Conservation (phyloP, 2,888 invertebrate genomes). For the Ischnus inquisitorius region DNA sequence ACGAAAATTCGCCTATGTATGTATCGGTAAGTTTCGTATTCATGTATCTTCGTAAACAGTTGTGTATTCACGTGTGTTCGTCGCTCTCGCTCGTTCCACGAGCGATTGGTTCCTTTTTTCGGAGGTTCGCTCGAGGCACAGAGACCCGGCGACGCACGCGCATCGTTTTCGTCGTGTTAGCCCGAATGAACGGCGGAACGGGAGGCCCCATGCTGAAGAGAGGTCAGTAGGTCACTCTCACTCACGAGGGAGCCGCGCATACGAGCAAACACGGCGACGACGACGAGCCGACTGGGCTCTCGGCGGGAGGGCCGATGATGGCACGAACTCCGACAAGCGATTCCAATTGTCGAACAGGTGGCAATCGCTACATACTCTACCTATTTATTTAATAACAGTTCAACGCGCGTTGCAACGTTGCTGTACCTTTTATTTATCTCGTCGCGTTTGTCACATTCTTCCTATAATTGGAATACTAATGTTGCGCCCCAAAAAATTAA, state of each 20-base stretch:
- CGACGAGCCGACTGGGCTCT: conserved; percentile 15
- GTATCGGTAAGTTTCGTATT: background rate
- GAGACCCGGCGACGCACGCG: conserved; percentile 30
- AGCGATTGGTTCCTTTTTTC: conserved; percentile 32
- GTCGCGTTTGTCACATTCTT: background rate
- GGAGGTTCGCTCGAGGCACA: conserved; percentile 11
- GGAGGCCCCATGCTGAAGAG: conserved; percentile 68
- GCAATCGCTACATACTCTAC: conserved; percentile 57
- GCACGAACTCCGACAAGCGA: conserved; percentile 50
- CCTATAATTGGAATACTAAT: background rate
- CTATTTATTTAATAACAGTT: conserved; percentile 23
- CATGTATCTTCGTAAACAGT: background rate
- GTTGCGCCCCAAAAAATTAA: background rate
- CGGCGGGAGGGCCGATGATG: conserved; percentile 14
- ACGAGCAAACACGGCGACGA: conserved; percentile 44
- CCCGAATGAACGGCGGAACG: conserved; percentile 42
- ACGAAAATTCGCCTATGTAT: background rate
- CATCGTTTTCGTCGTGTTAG: conserved; percentile 14
- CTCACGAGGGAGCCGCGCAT: conserved; percentile 72
- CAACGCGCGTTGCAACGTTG: conserved; percentile 16
- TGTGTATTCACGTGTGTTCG: background rate
- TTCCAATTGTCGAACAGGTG: conserved; percentile 71
- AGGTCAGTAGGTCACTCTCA: conserved; percentile 85
- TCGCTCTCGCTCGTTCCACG: background rate
- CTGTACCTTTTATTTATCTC: background rate